Conservation (phyloP, 2,113 vertebrate species). For the Rhinoderma darwinii region DNA sequence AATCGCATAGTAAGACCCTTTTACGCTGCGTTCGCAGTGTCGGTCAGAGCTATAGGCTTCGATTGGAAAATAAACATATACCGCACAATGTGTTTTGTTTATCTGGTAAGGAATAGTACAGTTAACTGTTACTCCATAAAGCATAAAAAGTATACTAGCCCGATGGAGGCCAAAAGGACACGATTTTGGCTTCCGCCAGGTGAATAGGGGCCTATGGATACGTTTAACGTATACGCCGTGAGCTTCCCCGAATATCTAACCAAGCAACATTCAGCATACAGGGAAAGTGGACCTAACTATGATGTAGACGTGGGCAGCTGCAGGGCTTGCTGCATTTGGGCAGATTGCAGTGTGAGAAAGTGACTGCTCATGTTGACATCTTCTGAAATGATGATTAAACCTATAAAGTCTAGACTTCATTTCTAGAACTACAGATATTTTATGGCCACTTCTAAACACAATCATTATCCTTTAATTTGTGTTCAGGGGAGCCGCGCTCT, state of each 20-base stretch:
- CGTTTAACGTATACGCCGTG: too few relatives aligned
- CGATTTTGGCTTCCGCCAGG: too few relatives aligned
- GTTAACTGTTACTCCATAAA: too few relatives aligned
- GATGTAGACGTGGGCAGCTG: neutral
- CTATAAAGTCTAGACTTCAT: conserved; percentile 43
- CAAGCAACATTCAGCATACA: neutral
- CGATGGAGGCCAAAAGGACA: too few relatives aligned
- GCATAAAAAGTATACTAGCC: too few relatives aligned
- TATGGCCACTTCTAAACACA: conserved; percentile 64
- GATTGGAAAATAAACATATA: too few relatives aligned
- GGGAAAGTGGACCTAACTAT: neutral
- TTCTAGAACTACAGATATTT: conserved; percentile 56
- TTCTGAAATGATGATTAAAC: conserved; percentile 61
- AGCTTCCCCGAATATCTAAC: neutral
- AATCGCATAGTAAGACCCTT: too few relatives aligned
- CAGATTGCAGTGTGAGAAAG: conserved; percentile 52
- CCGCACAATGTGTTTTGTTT: too few relatives aligned
- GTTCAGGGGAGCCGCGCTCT: conserved; percentile 69
- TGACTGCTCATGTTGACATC: conserved; percentile 37
- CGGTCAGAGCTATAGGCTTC: too few relatives aligned
- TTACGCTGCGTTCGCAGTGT: too few relatives aligned
- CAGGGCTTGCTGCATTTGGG: neutral
- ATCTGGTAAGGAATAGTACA: too few relatives aligned
- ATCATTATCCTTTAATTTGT: conserved; percentile 70
- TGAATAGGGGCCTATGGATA: too few relatives aligned